These are phyloP conservation scores for Poeciliopsis retropinna DNA, from an alignment of 2,113 vertebrate genomes.

Conservation along the genomic window DNA sequence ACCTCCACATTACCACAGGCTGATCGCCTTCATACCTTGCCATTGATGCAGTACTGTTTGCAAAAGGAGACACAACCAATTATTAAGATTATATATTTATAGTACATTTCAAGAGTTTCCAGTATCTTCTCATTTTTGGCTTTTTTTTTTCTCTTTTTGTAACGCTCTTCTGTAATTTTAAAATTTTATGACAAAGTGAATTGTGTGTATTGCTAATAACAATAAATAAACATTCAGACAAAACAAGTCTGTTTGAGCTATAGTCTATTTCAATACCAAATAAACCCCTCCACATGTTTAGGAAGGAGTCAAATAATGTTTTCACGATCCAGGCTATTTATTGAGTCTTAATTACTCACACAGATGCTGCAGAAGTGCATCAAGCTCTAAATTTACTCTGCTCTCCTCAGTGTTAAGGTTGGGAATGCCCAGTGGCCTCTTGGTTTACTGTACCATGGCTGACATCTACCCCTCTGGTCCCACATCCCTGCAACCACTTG, in stretches of 20 bases:
- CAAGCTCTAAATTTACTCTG: slow-evolving; percentile 28
- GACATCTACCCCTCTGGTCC: slow-evolving; percentile 78
- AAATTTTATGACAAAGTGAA: neutral
- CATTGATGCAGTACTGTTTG: neutral
- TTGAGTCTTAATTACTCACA: slow-evolving; percentile 17
- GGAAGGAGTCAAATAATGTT: neutral
- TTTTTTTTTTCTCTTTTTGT: too few species aligned
- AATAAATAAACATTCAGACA: too few species aligned
- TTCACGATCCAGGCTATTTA: slow-evolving; percentile 18
- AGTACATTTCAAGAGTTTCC: neutral
- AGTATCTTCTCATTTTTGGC: neutral
- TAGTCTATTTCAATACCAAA: neutral
- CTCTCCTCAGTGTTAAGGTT: slow-evolving; percentile 67
- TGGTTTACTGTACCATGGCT: slow-evolving; percentile 73
- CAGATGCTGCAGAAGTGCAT: slow-evolving; percentile 5
- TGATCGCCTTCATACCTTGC: too few species aligned
- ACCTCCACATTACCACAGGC: too few species aligned
- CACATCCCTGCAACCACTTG: slow-evolving; percentile 83
- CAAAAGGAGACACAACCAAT: neutral
- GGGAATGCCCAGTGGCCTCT: slow-evolving; percentile 76
- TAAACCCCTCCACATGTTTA: too few species aligned
- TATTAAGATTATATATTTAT: neutral
- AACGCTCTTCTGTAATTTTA: neutral
- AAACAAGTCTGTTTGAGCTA: neutral
- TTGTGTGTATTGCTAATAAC: neutral